A percentile compares a stretch with the other conserved stretches of the same genome.
These are phyloP conservation scores for Fregetta grallaria DNA, from an alignment of 2,113 vertebrate species.

Conservation along the genomic window DNA sequence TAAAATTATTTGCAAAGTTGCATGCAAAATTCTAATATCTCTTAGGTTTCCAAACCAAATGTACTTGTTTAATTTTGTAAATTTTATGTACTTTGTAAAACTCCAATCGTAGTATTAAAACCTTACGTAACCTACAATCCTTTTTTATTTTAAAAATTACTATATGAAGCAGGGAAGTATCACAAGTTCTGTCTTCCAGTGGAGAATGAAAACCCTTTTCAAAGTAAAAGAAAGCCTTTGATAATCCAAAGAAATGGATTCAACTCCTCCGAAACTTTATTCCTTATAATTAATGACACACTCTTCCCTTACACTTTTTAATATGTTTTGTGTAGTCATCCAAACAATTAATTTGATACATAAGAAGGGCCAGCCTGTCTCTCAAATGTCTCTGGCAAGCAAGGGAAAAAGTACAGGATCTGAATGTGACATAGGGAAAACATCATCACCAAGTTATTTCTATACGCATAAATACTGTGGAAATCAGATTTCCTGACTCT, in stretches of 20 bases:
- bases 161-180: neutral
- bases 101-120: neutral
- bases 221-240: neutral
- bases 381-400: neutral
- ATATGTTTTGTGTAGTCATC: neutral
- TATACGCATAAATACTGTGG: neutral
- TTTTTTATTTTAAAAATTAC: neutral
- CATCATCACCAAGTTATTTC: neutral
- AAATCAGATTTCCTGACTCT: neutral
- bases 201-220: neutral
- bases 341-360: constrained; percentile 7
- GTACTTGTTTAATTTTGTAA: neutral
- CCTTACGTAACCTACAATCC: neutral
- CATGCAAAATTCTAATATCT: neutral
- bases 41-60: neutral
- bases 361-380: neutral
- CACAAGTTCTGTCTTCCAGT: neutral
- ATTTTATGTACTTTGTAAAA: neutral
- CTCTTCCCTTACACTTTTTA: neutral
- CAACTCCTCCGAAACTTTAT: neutral
- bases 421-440: neutral
- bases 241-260: neutral
- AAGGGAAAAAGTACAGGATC: neutral
- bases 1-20: neutral
- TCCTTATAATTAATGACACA: neutral